Evolutionary conservation across 2,113 vertebrate genomes (phyloP), one percentile per base, ranked within the genome.

Genomic region (Syngnathus typhle): DNA sequence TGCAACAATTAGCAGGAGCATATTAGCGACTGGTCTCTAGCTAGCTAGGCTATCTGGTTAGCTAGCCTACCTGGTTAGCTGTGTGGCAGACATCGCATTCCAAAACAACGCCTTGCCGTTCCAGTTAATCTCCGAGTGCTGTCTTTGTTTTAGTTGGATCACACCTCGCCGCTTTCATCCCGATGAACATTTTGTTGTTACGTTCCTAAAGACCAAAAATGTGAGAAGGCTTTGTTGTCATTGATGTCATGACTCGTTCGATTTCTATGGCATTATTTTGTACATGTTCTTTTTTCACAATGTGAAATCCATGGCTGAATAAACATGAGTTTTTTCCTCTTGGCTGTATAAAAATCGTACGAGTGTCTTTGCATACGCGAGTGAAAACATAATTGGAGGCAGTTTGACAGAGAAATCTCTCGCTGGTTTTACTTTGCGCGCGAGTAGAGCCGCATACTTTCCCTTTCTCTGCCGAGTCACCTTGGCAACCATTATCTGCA

Each of bases 231-330:
- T 41, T 86, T 63, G 85, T 72, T 86, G 76, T 84, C 75, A 83
- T 83, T 83, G 91, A 44, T 62, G 60, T 91, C 91, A 88, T 80
- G 89, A 83, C 89, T 89, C 84, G 87, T 92, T 92, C 63, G 79
- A 82, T 81, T 89, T 88, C 85, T 78, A 87, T 78, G 79, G 80
- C 81, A 83, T 89, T 88, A 88, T 95, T 97, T 96, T 94, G 93
- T 96, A 95, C 92, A 93, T 92, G 92, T 88, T 89, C 91, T 62
- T 27, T 44, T 93, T 95, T 92, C 93, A 96, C 94, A 95, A 94
- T 95, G 95, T 98, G 95, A 98, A 98, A 95, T 94, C 92, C 92
- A 94, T 95, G 92, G 92, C 87, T 94, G 39, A 92, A 96, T 96
- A 96, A 98, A 98, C 93, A 94, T 93, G 94, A 93, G 93, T 93